Percentiles rank a stretch among this genome's conserved stretches.
Evolutionary conservation across 2,888 invertebrate genomes (phyloP).

Genomic region (Bruchidius siliquastri): DNA sequence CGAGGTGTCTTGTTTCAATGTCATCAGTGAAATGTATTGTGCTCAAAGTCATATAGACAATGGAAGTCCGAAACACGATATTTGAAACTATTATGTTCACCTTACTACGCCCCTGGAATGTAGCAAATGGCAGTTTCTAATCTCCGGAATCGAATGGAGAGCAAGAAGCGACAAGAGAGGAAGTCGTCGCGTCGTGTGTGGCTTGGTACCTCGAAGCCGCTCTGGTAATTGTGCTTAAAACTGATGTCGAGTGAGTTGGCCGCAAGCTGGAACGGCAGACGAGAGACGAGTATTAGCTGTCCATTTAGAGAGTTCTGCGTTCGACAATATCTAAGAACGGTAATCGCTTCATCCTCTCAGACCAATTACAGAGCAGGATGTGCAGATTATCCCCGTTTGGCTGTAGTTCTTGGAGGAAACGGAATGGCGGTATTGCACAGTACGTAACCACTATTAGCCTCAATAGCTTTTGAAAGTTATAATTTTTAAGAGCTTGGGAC

Average conservation of each 20-base stretch:
- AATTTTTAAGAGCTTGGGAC: neutral
- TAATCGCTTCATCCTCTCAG: neutral
- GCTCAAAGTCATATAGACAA: too few species aligned
- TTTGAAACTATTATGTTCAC: too few species aligned
- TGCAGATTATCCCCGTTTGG: neutral
- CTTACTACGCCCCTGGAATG: neutral
- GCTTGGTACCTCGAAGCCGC: neutral
- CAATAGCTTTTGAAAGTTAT: neutral
- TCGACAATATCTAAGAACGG: neutral
- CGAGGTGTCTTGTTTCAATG: too few species aligned
- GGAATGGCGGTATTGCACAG: neutral
- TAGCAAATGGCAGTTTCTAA: neutral
- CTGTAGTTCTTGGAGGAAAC: neutral
- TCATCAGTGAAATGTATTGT: too few species aligned
- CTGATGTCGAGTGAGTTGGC: neutral
- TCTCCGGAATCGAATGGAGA: neutral
- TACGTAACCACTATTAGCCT: neutral
- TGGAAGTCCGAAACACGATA: too few species aligned
- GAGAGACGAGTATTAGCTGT: neutral
- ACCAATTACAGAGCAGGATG: neutral
- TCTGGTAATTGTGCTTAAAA: neutral
- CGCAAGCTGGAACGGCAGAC: neutral
- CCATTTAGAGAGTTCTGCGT: neutral
- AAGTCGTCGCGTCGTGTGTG: neutral
- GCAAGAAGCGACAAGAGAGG: neutral